These are phyloP conservation scores for Pomacea canaliculata DNA, from an alignment of 2,888 invertebrate species.

Conservation along the genomic window DNA sequence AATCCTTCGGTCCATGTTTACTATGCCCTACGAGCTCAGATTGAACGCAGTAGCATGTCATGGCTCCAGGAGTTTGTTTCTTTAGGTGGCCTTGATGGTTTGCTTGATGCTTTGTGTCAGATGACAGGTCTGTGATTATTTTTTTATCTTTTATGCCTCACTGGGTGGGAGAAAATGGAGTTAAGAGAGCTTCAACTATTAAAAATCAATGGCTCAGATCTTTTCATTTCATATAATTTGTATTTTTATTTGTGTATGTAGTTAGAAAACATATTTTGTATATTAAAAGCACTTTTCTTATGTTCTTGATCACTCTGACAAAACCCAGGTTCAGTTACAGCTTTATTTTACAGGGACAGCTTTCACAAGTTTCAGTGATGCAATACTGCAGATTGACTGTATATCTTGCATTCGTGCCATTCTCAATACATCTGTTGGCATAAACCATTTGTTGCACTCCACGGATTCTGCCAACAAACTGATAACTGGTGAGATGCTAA, in stretches of 20 bases:
- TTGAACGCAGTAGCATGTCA: conserved; percentile 57
- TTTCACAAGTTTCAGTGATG: conserved; percentile 67
- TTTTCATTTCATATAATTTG: background rate
- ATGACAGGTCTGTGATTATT: conserved; percentile 47
- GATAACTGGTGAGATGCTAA: conserved; percentile 64
- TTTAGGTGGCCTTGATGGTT: conserved; percentile 69
- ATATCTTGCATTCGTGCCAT: conserved; percentile 70
- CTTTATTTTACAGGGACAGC: conserved; percentile 26
- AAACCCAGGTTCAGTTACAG: too few relatives aligned
- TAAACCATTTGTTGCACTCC: conserved; percentile 68
- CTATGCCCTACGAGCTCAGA: conserved; percentile 53
- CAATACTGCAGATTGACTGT: conserved; percentile 71
- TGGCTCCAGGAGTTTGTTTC: conserved; percentile 71
- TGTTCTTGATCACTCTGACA: too few relatives aligned
- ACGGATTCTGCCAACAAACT: conserved; percentile 68
- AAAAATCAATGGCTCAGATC: background rate
- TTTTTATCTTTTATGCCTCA: background rate
- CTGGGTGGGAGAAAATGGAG: background rate
- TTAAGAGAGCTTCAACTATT: background rate
- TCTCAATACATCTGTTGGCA: conserved; percentile 70
- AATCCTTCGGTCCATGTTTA: conserved; percentile 59
- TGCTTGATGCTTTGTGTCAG: conserved; percentile 69
- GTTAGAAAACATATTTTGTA: too few relatives aligned
- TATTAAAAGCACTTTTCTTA: too few relatives aligned
- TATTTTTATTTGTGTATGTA: too few relatives aligned